Base-by-base conservation (phyloP, 1,140 invertebrate species). In the Trachelipus rathkii region DNA sequence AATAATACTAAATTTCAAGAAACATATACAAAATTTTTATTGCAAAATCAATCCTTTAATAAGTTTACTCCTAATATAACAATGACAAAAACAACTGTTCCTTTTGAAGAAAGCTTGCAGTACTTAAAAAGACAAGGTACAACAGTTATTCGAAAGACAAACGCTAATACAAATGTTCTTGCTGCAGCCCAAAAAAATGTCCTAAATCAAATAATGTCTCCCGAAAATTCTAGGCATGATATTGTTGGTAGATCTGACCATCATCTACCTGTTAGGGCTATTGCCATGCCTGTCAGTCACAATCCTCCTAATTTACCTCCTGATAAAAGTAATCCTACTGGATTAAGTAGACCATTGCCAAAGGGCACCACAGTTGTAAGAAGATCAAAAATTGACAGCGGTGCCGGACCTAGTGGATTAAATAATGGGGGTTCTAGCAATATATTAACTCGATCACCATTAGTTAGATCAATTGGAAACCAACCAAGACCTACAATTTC, bases 141-240 rank as follows among this genome's bases (percentile, higher is more conserved):
- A 77, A 69, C 74, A 24, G 77, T 74, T 69, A 77, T 76, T 69
- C 77, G 44, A 72, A 78, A 77, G 72, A 76, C 72, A 60, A 76
- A 69, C 46, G 77, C 71, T 70, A 43, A 60, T 71, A 21, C 45
- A 74, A 71, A 45, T 72, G 72, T 77, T 71, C 73, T 81, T 10
- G 77, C 75, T 13, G 79, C 72, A 77, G 80, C 80, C 75, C 80
- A 81, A 70, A 81, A 81, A 69, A 81, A 77, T 79, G 80, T 81
- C 10, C 70, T 81, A 24, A 81, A 78, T 73, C 78, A 75, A 77
- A 81, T 81, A 66, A 81, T 81, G 80, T 81, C 80, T 19, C 80
- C 77, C 46, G 80, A 81, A 73, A 81, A 81, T 79, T 74, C 78
- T 45, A 72, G 78, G 76, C 69, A 76, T 72, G 73, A 73, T 23